A percentile compares a stretch with the other conserved stretches of the same genome.
phyloP scores from a whole-genome alignment of 2,113 vertebrate species.

The Corythornis vintsioides region DNA sequence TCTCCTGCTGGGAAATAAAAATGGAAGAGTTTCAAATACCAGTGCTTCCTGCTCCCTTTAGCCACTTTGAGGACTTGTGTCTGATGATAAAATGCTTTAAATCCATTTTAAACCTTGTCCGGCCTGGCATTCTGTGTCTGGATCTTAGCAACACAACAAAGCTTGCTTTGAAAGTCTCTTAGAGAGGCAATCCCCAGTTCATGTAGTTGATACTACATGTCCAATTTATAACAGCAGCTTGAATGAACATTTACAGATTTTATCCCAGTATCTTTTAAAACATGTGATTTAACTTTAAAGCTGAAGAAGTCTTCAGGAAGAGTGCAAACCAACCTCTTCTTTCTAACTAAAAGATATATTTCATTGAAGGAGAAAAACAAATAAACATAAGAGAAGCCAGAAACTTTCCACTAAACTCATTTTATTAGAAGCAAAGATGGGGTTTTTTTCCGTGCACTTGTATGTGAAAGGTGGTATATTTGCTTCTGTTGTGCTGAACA shows the following conservation, averaged over 20 bases:
- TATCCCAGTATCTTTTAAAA: neutral
- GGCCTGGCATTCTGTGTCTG: conserved; percentile 25
- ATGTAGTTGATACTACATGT: conserved; percentile 3
- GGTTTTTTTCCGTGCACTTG: neutral
- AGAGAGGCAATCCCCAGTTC: neutral
- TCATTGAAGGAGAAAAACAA: neutral
- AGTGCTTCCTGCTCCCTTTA: conserved; percentile 37
- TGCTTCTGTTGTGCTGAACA: neutral
- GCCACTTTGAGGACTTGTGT: conserved; percentile 22
- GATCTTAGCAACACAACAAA: conserved; percentile 65
- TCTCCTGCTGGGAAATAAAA: conserved; percentile 55
- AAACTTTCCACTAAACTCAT: neutral
- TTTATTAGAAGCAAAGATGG: neutral
- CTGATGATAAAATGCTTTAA: conserved; percentile 55
- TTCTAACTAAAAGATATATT: neutral
- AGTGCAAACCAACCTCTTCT: neutral
- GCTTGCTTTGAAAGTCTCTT: conserved; percentile 35
- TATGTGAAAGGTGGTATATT: neutral
- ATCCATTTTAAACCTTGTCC: conserved; percentile 55
- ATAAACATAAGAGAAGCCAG: neutral
- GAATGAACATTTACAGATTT: neutral
- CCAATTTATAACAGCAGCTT: neutral
- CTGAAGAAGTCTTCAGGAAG: neutral
- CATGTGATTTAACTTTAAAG: neutral
- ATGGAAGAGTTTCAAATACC: conserved; percentile 44